Evolutionary conservation across 2,113 vertebrate genomes (phyloP), one percentile per base, ranked within the genome.

Genomic region (Megaceryle torquata): DNA sequence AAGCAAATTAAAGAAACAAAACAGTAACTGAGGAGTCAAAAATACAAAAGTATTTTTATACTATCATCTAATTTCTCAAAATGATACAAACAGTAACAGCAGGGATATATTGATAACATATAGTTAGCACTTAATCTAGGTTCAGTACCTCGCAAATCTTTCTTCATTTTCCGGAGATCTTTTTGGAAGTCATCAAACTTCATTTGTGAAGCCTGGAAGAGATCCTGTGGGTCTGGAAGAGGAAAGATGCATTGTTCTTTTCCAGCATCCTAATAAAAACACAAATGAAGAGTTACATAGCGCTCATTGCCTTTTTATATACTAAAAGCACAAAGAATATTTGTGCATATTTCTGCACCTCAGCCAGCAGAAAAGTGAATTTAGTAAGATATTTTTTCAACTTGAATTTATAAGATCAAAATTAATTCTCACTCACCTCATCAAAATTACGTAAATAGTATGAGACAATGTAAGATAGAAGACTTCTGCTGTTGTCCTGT

Each of bases 141-240:
- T 50, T 74, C 64, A 46, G 26, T 98, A 99, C 99, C 99, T 98
- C 98, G 96, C 57, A 99, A 97, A 96, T 99, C 99, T 96, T 99
- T 99, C 88, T 98, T 98, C 41, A 99, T 98, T 97, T 99, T 98
- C 41, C 97, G 96, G 28, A 99, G 98, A 84, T 99, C 99, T 97
- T 99, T 99, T 50, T 99, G 98, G 97, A 99, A 99, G 86, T 99
- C 99, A 91, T 99, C 99, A 98, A 99, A 99, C 93, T 99, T 99
- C 98, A 99, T 98, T 86, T 99, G 99, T 1, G 99, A 99, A 24
- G 98, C 98, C 96, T 99, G 99, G 93, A 99, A 99, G 51, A 99
- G 98, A 93, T 99, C 99, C n/a, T 99, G 99, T 7, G 99, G 99
- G 75, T 99, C 99, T 3, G 99, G 99, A 64, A 99, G 98, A 46